These are phyloP conservation scores for Planiliza haematocheilus DNA, from an alignment of 2,113 vertebrate species.

Conservation along the genomic window DNA sequence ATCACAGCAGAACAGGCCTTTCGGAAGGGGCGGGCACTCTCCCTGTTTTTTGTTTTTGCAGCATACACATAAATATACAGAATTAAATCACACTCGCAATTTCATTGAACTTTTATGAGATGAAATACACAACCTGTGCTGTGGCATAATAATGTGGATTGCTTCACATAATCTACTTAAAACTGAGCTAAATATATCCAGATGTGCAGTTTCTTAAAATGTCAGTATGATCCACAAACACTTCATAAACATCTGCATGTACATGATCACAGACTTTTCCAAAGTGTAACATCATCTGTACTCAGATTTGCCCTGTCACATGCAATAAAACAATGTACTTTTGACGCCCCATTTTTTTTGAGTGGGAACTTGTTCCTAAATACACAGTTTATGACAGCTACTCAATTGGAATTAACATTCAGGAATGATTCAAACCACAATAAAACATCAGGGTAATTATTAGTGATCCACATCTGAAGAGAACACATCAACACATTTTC, in stretches of 20 bases:
- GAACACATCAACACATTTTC: background rate
- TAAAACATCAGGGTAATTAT: background rate
- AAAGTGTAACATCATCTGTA: constrained; percentile 19
- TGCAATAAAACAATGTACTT: background rate
- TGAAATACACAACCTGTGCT: background rate
- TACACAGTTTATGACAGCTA: constrained; percentile 9
- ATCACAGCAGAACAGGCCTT: too few species aligned
- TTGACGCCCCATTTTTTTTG: constrained; percentile 3
- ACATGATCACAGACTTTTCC: constrained; percentile 3
- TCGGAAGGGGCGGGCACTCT: too few species aligned
- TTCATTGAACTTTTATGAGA: too few species aligned
- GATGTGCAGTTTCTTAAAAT: constrained; percentile 48
- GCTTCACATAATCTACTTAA: constrained; percentile 2
- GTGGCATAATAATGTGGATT: constrained; percentile 4
- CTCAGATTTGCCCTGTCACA: constrained; percentile 25
- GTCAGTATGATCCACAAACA: constrained; percentile 33
- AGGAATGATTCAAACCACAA: background rate
- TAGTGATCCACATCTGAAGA: background rate
- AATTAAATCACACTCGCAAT: too few species aligned
- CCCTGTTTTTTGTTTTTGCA: too few species aligned
- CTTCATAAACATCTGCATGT: constrained; percentile 42
- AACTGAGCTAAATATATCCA: constrained; percentile 42
- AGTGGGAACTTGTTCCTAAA: constrained; percentile 23
- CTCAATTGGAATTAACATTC: constrained; percentile 24
- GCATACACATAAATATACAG: too few species aligned